Base-by-base conservation (phyloP, 2,797 vertebrate genomes). In the Phyllotis vaccarum region DNA sequence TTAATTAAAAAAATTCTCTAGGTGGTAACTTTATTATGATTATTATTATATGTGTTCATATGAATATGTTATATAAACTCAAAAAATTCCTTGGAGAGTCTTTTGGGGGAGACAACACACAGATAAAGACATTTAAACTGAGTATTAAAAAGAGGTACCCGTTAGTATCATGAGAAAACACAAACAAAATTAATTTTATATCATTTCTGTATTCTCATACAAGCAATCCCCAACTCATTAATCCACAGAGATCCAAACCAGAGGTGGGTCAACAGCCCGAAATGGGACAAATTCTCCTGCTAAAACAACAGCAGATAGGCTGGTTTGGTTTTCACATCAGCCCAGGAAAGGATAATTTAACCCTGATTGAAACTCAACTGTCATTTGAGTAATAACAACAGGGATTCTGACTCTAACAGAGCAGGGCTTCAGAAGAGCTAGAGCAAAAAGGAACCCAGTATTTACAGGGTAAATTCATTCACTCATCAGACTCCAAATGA, bases 151-250 rank as follows among this genome's bases (percentile, higher is more conserved):
- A 52, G 24, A 82, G 83, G 17, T 64, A 6, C 16, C 34, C 52
- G 79, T 86, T 78, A 86, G 10, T 46, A 74, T 60, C 37, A 80
- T 6, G 78, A 10, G 37, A 95, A 70, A 82, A 74, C 8, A 62
- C 0, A 6, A n/a, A n/a, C n/a, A 92, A 86, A 88, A 60, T 90
- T 75, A 56, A 87, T 52, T 89, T 78, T 60, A 70, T 43, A 31
- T 72, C 22, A 88, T 91, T 95, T 91, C 89, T 95, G n/a, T 21
- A 87, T 87, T 89, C 80, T 70, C 34, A 64, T 82, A 37, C 17
- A 95, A 60, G 43, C 49, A 92, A 86, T 52, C 46, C 22, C 70
- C 52, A 68, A 52, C 4, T 54, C 54, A 76, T 43, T 64, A 80
- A 80, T 14, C 24, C 83, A 34, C 0, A 68, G 21, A 81, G 3